Evolutionary conservation across 2,113 vertebrate species (phyloP), one percentile per base, ranked within the genome.

Genomic region (Dipodomys stephensi): DNA sequence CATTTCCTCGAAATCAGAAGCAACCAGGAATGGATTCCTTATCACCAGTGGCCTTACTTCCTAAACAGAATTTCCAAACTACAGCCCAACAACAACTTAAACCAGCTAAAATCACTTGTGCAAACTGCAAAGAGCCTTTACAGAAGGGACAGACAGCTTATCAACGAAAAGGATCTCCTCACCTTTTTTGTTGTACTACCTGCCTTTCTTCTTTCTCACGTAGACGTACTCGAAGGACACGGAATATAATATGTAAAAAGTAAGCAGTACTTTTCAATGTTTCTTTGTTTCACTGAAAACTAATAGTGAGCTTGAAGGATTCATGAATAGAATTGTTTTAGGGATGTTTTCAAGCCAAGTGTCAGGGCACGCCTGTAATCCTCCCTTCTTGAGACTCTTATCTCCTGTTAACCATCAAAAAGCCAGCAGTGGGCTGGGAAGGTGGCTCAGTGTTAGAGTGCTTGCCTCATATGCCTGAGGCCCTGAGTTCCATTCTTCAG

Each of bases 61-160:
- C 99, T 95, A 99, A 99, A 97, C 99, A 99, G 96, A 98, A 98
- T 98, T 98, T 98, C 95, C 99, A 99, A 96, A 98, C 99, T 97
- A 98, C 99, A 85, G 95, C 98, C 92, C 98, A 99, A 76, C 99
- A 99, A 88, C 98, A 98, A 44, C 98, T 98, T 80, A 99, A 99
- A 95, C 98, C 99, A 73, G 98, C 99, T 97, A 99, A 99, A 98
- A 99, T 99, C 96, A 99, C 99, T 8, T 99, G 99, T 96, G 99
- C 99, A 78, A 98, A 99, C 98, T 99, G 99, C 98, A 99, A 99
- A 97, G 99, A 99, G 94, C 99, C 99, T 97, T 98, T 99, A 87
- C 99, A 99, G 96, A 99, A 99, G 97, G 99, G 99, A 85, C 99
- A 99, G 94, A 99, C 99, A 6, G 99, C 99, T 0, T 99, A 99